Conservation (phyloP, 2,113 vertebrate genomes). For the Okapia johnstoni region DNA sequence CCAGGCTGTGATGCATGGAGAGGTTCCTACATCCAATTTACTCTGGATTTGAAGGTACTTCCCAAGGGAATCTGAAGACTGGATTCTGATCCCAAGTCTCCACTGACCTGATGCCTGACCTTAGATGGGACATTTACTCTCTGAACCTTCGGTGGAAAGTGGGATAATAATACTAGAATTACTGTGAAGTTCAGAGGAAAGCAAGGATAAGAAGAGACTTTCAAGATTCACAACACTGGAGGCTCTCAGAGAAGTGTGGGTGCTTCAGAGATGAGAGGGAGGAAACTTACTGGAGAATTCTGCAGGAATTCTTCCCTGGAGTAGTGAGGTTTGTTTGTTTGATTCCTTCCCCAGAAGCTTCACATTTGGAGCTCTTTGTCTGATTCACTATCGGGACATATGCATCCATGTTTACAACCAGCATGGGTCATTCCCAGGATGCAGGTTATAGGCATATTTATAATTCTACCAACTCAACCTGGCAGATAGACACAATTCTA, state of each 20-base stretch:
- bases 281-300: not conserved
- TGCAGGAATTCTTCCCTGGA: not conserved
- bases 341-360: not conserved
- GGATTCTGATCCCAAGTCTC: not conserved
- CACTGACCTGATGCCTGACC: not conserved
- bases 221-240: not conserved
- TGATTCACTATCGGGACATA: constrained; percentile 69
- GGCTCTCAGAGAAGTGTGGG: not conserved
- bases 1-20: not conserved
- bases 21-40: not conserved
- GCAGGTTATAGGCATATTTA: constrained; percentile 75
- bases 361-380: not conserved
- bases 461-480: constrained; percentile 75
- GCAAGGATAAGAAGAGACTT: not conserved
- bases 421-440: constrained; percentile 72
- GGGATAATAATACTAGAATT: not conserved
- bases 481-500: constrained; percentile 67
- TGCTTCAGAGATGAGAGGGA: not conserved
- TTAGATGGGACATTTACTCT: not conserved
- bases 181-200: not conserved
- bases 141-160: not conserved
- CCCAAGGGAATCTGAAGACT: not conserved
- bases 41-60: not conserved
- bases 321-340: constrained; percentile 43
- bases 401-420: constrained; percentile 71